phyloP scores from a whole-genome alignment of 2,888 invertebrate species.

The Ceramica pisi region DNA sequence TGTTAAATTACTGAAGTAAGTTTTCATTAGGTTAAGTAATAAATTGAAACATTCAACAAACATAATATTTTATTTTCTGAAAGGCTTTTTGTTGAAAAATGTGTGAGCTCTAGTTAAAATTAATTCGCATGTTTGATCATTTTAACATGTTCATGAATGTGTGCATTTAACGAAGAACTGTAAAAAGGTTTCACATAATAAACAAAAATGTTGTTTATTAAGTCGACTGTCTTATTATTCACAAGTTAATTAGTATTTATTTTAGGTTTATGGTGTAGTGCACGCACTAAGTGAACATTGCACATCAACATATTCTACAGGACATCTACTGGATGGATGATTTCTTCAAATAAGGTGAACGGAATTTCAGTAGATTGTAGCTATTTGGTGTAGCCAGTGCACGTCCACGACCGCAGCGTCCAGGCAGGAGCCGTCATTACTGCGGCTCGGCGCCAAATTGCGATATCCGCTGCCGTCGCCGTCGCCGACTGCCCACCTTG shows the following conservation, averaged over 20 bases:
- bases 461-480: constrained; percentile 81
- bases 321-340: constrained; percentile 31
- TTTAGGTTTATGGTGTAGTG: not conserved
- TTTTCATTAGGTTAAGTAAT: constrained; percentile 17
- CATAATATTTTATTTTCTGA: constrained; percentile 12
- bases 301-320: constrained; percentile 11
- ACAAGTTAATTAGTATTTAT: not conserved
- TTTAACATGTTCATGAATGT: constrained; percentile 4
- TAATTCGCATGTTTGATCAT: constrained; percentile 3
- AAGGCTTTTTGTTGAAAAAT: not conserved
- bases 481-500: constrained; percentile 53
- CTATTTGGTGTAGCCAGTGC: constrained; percentile 76
- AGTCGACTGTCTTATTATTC: not conserved
- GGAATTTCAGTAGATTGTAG: constrained; percentile 64
- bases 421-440: constrained; percentile 79
- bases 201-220: not conserved
- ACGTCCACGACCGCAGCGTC: constrained; percentile 78
- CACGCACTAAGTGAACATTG: constrained; percentile 1
- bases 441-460: constrained; percentile 85
- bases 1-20: constrained; percentile 13
- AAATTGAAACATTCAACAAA: constrained; percentile 27
- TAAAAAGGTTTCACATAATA: constrained; percentile 5
- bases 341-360: constrained; percentile 63
- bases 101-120: not conserved
- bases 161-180: not conserved